Base-by-base conservation (phyloP, 2,113 vertebrate genomes). In the Apeltes quadracus region DNA sequence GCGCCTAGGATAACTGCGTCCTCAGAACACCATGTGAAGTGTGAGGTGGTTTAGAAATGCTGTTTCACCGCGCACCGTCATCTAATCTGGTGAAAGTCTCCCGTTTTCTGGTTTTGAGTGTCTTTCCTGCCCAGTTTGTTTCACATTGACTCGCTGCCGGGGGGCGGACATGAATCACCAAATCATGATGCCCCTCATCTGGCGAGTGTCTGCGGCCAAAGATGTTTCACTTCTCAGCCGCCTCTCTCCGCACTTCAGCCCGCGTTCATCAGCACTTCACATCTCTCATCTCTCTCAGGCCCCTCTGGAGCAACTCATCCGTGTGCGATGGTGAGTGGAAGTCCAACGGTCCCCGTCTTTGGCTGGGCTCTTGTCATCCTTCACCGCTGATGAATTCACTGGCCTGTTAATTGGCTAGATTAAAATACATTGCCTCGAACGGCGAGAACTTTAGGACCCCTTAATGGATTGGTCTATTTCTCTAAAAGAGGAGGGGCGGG, bases 391-490 rank as follows among this genome's bases (percentile, higher is more conserved):
- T 68, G 54, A 74, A 87, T 92, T 84, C 72, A 78, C 55, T 25
- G 25, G 53, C 78, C 76, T 70, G 67, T 82, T 91, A 84, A 90
- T 76, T 86, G 69, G 71, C 56, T 55, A 81, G 87, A 93, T 90
- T 88, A 88, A 91, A 90, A 89, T 78, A 72, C 44, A 64, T 88
- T 88, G 78, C 72, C 75, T 82, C 20, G 27, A 78, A 90, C 71
- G 69, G 76, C 25, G 14, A 63, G 62, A 71, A 71, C 77, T 86
- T 83, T 75, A 71, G 57, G 55, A 62, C 66, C 68, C 25, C 56
- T 86, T 82, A 90, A 76, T 61, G 66, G 69, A 82, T 83, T 41
- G 13, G 43, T 62, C 68, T 74, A 69, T 88, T 82, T 50, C 0
- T 11, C 29, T 71, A 58, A 78, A 80, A 90, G 67, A 71, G 69